Conservation (phyloP, 2,113 vertebrate genomes). For the Syngnathoides biaculeatus region DNA sequence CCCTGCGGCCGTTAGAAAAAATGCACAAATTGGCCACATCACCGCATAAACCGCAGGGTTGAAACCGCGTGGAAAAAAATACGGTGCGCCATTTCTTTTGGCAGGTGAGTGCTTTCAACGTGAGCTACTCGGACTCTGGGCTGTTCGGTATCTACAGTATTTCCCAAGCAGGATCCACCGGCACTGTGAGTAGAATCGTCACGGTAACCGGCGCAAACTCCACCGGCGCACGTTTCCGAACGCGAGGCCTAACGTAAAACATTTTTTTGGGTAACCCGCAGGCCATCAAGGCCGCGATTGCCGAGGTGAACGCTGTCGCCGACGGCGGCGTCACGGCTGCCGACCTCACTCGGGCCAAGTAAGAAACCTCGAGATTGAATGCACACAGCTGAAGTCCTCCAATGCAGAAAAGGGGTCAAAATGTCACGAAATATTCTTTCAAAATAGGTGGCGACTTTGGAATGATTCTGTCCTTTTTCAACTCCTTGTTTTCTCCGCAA, state of each 20-base stretch:
- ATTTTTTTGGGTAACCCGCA: conserved; percentile 41
- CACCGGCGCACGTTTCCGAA: conserved; percentile 75
- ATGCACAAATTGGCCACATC: too few relatives aligned
- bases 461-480: not conserved
- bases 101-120: conserved; percentile 87
- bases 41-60: too few relatives aligned
- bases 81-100: not conserved
- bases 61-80: too few relatives aligned
- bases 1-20: too few relatives aligned
- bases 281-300: conserved; percentile 87
- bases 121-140: conserved; percentile 89
- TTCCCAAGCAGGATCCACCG: conserved; percentile 74
- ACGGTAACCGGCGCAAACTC: not conserved
- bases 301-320: conserved; percentile 81
- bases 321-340: conserved; percentile 79
- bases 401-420: not conserved
- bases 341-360: conserved; percentile 88
- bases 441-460: too few relatives aligned
- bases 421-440: not conserved
- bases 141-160: conserved; percentile 91
- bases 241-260: not conserved
- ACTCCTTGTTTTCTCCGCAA: conserved; percentile 2
- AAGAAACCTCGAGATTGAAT: conserved; percentile 54
- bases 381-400: not conserved
- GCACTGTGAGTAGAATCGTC: conserved; percentile 76